These are phyloP conservation scores for Eledona agricola DNA, from an alignment of 2,888 invertebrate genomes.

Conservation along the genomic window DNA sequence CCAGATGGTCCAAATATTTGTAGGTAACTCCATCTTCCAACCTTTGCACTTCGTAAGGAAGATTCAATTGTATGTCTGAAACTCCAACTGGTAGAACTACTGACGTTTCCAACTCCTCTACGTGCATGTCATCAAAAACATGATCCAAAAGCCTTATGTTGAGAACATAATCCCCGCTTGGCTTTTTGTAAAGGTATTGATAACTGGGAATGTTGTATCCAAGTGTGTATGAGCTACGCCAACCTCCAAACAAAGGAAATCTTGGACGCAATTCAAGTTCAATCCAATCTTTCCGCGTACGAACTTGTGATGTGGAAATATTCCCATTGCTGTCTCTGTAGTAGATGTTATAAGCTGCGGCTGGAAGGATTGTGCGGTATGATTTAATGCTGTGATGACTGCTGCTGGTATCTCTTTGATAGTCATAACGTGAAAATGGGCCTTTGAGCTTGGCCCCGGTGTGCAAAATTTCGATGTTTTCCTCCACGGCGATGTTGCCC, in stretches of 20 bases:
- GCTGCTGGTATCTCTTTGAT: slow-evolving; percentile 90
- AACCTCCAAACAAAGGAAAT: slow-evolving; percentile 98
- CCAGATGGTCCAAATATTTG: slow-evolving; percentile 95
- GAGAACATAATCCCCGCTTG: slow-evolving; percentile 78
- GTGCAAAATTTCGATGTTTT: slow-evolving; percentile 90
- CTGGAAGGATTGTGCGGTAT: slow-evolving; percentile 86
- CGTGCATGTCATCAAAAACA: slow-evolving; percentile 94
- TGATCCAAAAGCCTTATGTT: slow-evolving; percentile 97
- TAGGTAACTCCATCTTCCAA: slow-evolving; percentile 80
- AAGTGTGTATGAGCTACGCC: slow-evolving; percentile 96
- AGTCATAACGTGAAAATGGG: slow-evolving; percentile 96
- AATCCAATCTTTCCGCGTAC: slow-evolving; percentile 87
- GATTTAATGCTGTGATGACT: slow-evolving; percentile 89
- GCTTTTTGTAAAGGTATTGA: slow-evolving; percentile 88
- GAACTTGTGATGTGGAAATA: slow-evolving; percentile 96
- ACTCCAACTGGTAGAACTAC: slow-evolving; percentile 95
- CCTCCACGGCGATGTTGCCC: slow-evolving; percentile 98
- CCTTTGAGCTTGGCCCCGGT: slow-evolving; percentile 93
- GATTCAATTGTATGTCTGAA: slow-evolving; percentile 78
- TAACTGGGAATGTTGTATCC: slow-evolving; percentile 96
- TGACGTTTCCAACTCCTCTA: slow-evolving; percentile 87
- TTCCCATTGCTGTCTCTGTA: slow-evolving; percentile 99
- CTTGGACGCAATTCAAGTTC: slow-evolving; percentile 95
- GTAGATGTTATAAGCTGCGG: slow-evolving; percentile 94
- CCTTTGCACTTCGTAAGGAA: slow-evolving; percentile 83